Evolutionary conservation across 2,797 vertebrate genomes (phyloP).

Genomic region (Micromesistius poutassou): DNA sequence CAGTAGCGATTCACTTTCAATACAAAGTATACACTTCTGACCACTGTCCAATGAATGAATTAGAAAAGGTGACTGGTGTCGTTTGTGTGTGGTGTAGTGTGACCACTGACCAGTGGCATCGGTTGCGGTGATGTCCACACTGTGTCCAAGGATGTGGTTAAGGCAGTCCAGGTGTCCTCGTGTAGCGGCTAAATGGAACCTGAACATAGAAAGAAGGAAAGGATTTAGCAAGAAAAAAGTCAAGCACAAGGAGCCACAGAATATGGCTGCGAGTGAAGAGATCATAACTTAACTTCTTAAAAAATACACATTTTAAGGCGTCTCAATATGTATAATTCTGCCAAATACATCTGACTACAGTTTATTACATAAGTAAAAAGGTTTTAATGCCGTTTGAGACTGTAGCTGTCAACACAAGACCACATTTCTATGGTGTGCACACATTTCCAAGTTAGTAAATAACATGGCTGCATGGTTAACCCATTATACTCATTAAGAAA

Average conservation of each 20-base stretch:
- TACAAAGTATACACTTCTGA: no score
- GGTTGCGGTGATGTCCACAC: conserved; percentile 82
- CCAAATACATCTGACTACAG: neutral
- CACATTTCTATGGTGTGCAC: neutral
- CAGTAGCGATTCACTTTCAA: no score
- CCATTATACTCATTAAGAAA: neutral
- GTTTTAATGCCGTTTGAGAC: neutral
- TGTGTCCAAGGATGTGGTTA: conserved; percentile 85
- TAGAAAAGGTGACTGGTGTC: neutral
- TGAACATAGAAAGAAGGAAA: conserved; percentile 43
- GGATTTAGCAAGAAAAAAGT: conserved; percentile 2
- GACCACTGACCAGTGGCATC: conserved; percentile 83
- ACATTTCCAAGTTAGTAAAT: neutral
- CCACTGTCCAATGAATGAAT: neutral
- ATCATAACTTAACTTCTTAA: neutral
- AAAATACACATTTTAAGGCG: neutral
- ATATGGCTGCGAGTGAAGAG: neutral
- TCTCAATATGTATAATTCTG: neutral
- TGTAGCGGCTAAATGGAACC: conserved; percentile 91
- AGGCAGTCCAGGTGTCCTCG: conserved; percentile 93
- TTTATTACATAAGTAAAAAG: neutral
- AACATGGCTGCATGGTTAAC: neutral
- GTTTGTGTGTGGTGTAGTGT: conserved; percentile 7
- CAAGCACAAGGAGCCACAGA: neutral
- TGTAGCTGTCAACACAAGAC: neutral